Percentiles rank a stretch among this genome's conserved stretches.
Evolutionary conservation across 2,888 invertebrate genomes (phyloP).

Genomic region (Eristalis intricaria): DNA sequence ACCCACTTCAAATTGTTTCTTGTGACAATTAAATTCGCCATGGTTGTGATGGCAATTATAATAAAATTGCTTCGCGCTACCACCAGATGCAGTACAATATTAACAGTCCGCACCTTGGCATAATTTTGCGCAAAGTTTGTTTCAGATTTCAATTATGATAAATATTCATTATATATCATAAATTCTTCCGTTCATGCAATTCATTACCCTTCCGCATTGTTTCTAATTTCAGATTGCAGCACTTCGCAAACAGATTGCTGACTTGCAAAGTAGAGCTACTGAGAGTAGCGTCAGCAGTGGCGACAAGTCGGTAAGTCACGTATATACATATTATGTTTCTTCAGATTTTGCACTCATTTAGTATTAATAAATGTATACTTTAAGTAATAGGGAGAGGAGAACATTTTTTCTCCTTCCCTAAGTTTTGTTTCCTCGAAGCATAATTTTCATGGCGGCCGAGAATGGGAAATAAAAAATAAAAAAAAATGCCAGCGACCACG

Average conservation of each 20-base stretch:
- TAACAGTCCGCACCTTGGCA: slow-evolving; percentile 44
- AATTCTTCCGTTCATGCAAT: slow-evolving; percentile 21
- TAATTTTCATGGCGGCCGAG: slow-evolving; percentile 26
- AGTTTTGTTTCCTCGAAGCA: slow-evolving; percentile 47
- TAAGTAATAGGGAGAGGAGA: background rate
- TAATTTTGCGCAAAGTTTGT: slow-evolving; percentile 19
- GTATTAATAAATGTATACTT: background rate
- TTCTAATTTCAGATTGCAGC: slow-evolving; percentile 79
- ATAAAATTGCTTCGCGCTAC: slow-evolving; percentile 8
- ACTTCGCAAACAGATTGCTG: slow-evolving; percentile 80
- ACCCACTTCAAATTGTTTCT: background rate
- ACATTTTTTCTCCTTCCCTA: background rate
- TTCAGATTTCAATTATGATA: slow-evolving; percentile 13
- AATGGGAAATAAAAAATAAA: background rate
- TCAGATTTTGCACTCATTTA: background rate
- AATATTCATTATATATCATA: background rate
- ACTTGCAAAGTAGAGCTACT: slow-evolving; percentile 75
- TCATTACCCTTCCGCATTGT: background rate
- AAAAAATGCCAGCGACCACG: slow-evolving; percentile 1
- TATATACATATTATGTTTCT: background rate
- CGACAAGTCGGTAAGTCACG: slow-evolving; percentile 77
- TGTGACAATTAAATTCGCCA: background rate
- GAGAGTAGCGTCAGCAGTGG: slow-evolving; percentile 75
- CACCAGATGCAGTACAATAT: background rate
- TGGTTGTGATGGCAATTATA: background rate